These are phyloP conservation scores for Euproctis similis DNA, from an alignment of 2,888 invertebrate genomes.

Conservation along the genomic window DNA sequence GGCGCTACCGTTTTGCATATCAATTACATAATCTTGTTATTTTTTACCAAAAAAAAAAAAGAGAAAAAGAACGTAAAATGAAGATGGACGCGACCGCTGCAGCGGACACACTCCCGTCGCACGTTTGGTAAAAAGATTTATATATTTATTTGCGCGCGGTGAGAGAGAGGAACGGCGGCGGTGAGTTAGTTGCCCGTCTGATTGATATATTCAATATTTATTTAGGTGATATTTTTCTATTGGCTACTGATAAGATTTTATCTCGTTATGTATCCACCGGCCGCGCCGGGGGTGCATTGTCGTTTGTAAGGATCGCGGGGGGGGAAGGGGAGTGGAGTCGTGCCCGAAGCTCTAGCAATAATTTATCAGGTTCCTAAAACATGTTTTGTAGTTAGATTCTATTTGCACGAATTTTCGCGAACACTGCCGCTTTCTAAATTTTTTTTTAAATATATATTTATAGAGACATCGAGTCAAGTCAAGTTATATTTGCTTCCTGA, in stretches of 20 bases:
- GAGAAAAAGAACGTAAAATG: slow-evolving; percentile 35
- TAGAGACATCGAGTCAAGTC: slow-evolving; percentile 52
- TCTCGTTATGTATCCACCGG: slow-evolving; percentile 62
- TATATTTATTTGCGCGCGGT: slow-evolving; percentile 39
- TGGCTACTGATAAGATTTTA: slow-evolving; percentile 73
- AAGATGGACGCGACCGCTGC: slow-evolving; percentile 13
- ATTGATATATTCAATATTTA: slow-evolving; percentile 71
- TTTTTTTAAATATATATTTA: too few species aligned
- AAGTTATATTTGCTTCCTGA: slow-evolving; percentile 55
- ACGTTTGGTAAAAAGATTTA: slow-evolving; percentile 27
- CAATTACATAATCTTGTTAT: slow-evolving; percentile 64
- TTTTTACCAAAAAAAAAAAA: slow-evolving; percentile 63
- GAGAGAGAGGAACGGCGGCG: slow-evolving; percentile 31
- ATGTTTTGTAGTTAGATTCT: slow-evolving; percentile 74
- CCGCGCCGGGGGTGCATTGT: slow-evolving; percentile 48
- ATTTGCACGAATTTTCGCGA: slow-evolving; percentile 72
- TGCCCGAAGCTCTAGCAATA: slow-evolving; percentile 71
- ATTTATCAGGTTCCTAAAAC: slow-evolving; percentile 76
- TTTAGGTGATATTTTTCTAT: slow-evolving; percentile 77
- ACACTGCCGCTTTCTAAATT: slow-evolving; percentile 72
- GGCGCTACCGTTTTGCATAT: slow-evolving; percentile 42
- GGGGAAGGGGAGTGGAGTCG: slow-evolving; percentile 38
- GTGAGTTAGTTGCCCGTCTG: slow-evolving; percentile 41
- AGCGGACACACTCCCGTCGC: slow-evolving; percentile 23
- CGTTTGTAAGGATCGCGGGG: slow-evolving; percentile 40